Evolutionary conservation across 1,140 invertebrate genomes (phyloP), one percentile per base, ranked within the genome.

Genomic region (Lethrus apterus): DNA sequence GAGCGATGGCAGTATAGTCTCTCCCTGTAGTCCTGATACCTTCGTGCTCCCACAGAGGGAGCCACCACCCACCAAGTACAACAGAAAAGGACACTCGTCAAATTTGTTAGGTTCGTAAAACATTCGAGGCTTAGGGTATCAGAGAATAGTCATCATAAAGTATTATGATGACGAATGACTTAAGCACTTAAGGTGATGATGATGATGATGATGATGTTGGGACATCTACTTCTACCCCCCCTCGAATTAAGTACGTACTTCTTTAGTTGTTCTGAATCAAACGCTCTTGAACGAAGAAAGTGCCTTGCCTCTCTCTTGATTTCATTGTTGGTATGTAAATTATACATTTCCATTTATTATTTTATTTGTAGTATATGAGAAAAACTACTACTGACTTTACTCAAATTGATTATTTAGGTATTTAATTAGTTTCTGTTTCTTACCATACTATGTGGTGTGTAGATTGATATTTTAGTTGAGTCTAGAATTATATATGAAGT

Each of bases 1-100:
- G 52, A 67, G 62, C 43, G 68, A 70, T 47, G 60, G 65, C 24
- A 66, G 65, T 38, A 58, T 60, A 24, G 59, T 64, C 9, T 67
- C 65, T 10, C 65, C 65, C 2, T 62, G 65, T 48, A 66, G 63
- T 42, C 64, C 65, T 5, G 64, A 65, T 34, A 54, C 53, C 10
- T 59, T 52, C 33, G 21, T 38, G 3, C 42, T 36, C 44, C 54
- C 50, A 40, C 52, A 56, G 46, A 47, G 47, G 35, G 52, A 54
- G 21, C 44, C 48, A 24, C 41, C 38, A 10, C 47, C 36, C 11
- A 46, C 54, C 18, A 58, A 55, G 21, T 58, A 58, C 14, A 48
- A 55, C 15, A 48, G 54, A 30, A 57, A 56, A 30, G 56, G 65
- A 44, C 59, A 63, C 40, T 44, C 57, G 23, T 45, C 57, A 15